Conservation (phyloP, 2,888 invertebrate species). For the Tetragonula carbonaria region DNA sequence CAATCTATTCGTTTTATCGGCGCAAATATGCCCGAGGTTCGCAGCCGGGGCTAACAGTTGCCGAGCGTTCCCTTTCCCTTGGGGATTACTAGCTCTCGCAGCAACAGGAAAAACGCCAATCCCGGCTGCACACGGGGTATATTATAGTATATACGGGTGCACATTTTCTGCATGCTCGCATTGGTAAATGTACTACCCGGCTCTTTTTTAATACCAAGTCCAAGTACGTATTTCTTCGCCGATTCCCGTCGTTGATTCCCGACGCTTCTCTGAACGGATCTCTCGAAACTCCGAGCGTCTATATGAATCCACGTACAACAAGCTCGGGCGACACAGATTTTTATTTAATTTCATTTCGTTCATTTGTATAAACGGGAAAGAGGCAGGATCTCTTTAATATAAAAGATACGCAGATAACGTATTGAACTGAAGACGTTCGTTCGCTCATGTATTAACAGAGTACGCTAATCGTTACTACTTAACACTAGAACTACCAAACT, state of each 20-base stretch:
- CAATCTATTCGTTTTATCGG: slow-evolving; percentile 67
- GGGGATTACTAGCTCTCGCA: slow-evolving; percentile 40
- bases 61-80: slow-evolving; percentile 20
- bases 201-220: slow-evolving; percentile 5
- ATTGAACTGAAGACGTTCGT: no score
- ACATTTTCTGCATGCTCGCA: background rate
- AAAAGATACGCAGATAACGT: no score
- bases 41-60: slow-evolving; percentile 33
- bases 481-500: no score
- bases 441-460: no score
- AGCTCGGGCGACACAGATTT: background rate
- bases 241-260: no score
- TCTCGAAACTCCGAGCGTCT: background rate
- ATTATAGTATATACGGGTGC: background rate
- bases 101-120: slow-evolving; percentile 49
- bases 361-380: no score
- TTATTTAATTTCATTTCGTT: no score
- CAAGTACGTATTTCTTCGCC: background rate
- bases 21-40: slow-evolving; percentile 58
- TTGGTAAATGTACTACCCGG: slow-evolving; percentile 2
- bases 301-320: background rate
- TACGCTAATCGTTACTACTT: no score
- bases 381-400: no score
- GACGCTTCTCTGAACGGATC: background rate
- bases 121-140: background rate